Evolutionary conservation across 2,113 vertebrate genomes (phyloP), one percentile per base, ranked within the genome.

Genomic region (Chauna torquata): DNA sequence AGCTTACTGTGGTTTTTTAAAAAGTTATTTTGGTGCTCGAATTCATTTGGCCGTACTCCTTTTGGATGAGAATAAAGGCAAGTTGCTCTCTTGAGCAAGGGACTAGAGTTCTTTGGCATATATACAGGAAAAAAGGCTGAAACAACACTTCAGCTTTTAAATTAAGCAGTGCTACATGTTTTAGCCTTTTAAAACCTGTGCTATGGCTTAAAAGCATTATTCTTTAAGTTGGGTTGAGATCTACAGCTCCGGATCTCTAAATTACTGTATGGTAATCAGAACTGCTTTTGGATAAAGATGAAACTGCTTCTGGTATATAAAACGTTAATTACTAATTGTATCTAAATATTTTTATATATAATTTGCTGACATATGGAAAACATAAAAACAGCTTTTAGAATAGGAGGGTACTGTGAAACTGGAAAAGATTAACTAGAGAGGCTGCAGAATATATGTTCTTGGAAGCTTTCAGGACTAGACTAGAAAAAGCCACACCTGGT

Each of bases 31-130:
- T 7, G 32, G 86, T 86, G 83, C 45, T 92, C 27, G 65, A 78
- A 90, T 78, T 95, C n/a, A 58, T 70, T 96, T 96, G 94, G 92
- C 94, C 78, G 55, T 70, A 32, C 57, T 96, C 69, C 82, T 95
- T 68, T 42, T 97, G 89, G 89, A 88, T 69, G 72, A 62, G 49
- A 95, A 88, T 61, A 65, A 93, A 94, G 92, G 52, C 87, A 47
- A 69, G 77, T 92, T 93, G 83, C 86, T 94, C 50, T 92, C 68
- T 89, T 83, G 77, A 89, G 90, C 92, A 87, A 91, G 54, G 79
- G 64, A 69, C 40, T 11, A 3, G 76, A 78, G 94, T 78, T 81
- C 59, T 83, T 88, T 94, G 89, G 92, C 87, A 40, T 49, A 16
- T 23, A 28, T 16, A 90, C 75, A 84, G 71, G 59, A 62, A 93